These are phyloP conservation scores for Phlogophora meticulosa DNA, from an alignment of 2,888 invertebrate species.

Conservation along the genomic window DNA sequence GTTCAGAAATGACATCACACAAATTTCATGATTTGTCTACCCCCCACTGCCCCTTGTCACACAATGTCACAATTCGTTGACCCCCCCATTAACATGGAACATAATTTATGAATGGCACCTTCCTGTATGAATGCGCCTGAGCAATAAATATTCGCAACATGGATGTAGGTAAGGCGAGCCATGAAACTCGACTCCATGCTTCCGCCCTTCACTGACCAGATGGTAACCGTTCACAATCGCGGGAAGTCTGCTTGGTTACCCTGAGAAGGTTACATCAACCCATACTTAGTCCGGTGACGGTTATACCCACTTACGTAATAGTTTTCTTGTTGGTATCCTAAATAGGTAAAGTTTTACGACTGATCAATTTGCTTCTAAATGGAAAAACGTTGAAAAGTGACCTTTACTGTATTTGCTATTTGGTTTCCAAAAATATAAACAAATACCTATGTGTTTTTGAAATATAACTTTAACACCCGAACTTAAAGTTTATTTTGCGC, in stretches of 20 bases:
- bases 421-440: too few species aligned
- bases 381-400: background rate
- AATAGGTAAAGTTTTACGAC: background rate
- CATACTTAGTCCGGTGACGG: constrained; percentile 1
- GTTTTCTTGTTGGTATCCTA: background rate
- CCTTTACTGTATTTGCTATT: too few species aligned
- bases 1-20: too few species aligned
- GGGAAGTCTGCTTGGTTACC: constrained; percentile 52
- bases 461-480: too few species aligned
- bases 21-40: too few species aligned
- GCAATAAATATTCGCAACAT: background rate
- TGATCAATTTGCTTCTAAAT: background rate
- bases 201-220: constrained; percentile 56
- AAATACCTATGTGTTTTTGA: too few species aligned
- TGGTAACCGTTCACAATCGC: constrained; percentile 33
- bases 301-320: constrained; percentile 3
- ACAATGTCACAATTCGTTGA: too few species aligned
- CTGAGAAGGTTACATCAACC: constrained; percentile 48
- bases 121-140: background rate
- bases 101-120: too few species aligned
- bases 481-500: too few species aligned
- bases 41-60: too few species aligned
- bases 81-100: too few species aligned
- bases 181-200: constrained; percentile 48
- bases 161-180: constrained; percentile 26